Percentiles rank a stretch among this genome's conserved stretches.
These are phyloP conservation scores for Apodemia mormo DNA, from an alignment of 2,888 invertebrate species.

Conservation along the genomic window DNA sequence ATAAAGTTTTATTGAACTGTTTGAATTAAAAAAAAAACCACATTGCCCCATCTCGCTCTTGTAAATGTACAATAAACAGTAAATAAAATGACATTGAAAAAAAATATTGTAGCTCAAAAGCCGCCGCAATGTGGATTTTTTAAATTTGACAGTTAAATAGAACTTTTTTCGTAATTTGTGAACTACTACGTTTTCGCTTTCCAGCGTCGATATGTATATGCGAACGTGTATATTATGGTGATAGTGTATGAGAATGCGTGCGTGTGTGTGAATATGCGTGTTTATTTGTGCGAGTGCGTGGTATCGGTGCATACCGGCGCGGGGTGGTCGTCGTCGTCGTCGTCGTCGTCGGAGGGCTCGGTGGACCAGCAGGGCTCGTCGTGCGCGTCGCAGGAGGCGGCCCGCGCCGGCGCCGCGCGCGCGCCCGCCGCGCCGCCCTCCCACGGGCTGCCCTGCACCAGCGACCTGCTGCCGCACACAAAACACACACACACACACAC, in stretches of 20 bases:
- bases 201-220: too few relatives aligned
- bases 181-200: too few relatives aligned
- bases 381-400: constrained; percentile 64
- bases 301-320: constrained; percentile 55
- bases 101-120: too few relatives aligned
- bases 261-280: constrained; percentile 38
- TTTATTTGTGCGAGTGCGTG: not conserved
- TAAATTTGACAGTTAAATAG: too few relatives aligned
- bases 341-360: constrained; percentile 94
- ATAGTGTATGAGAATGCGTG: constrained; percentile 39
- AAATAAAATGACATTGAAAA: too few relatives aligned
- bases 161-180: too few relatives aligned
- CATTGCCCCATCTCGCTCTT: too few relatives aligned
- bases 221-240: too few relatives aligned
- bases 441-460: constrained; percentile 91
- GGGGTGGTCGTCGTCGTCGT: constrained; percentile 87
- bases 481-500: not conserved
- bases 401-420: constrained; percentile 39
- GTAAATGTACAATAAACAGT: too few relatives aligned
- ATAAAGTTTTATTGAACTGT: too few relatives aligned
- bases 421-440: constrained; percentile 63
- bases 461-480: constrained; percentile 82
- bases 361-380: constrained; percentile 94
- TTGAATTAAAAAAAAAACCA: too few relatives aligned
- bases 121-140: too few relatives aligned